Percentiles rank a stretch among this genome's conserved stretches.
These are phyloP conservation scores for Tortrix viridana DNA, from an alignment of 2,888 invertebrate genomes.

Conservation along the genomic window DNA sequence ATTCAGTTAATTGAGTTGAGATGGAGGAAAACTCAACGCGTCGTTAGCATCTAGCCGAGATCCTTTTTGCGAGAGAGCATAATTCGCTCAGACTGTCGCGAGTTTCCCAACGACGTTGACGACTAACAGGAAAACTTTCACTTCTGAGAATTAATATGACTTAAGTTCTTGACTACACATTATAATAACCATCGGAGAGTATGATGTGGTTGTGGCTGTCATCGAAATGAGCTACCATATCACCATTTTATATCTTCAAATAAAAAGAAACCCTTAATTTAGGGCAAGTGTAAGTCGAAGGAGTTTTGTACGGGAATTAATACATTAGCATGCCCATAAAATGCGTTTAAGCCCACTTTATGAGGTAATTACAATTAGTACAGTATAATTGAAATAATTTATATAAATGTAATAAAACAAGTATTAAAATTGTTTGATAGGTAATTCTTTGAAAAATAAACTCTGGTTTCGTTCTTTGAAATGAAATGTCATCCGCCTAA, in stretches of 20 bases:
- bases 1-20: slow-evolving; percentile 28
- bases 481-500: neutral
- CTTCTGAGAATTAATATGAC: slow-evolving; percentile 32
- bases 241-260: slow-evolving; percentile 12
- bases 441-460: neutral
- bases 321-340: slow-evolving; percentile 51
- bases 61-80: slow-evolving; percentile 26
- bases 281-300: slow-evolving; percentile 9
- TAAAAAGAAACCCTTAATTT: slow-evolving; percentile 2
- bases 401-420: slow-evolving; percentile 30
- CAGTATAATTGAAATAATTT: slow-evolving; percentile 50
- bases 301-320: slow-evolving; percentile 11
- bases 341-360: slow-evolving; percentile 53
- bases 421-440: slow-evolving; percentile 5
- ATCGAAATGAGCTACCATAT: slow-evolving; percentile 1
- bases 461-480: neutral
- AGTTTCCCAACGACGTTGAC: slow-evolving; percentile 32
- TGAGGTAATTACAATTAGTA: slow-evolving; percentile 56
- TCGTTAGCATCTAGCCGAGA: slow-evolving; percentile 22
- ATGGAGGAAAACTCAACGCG: slow-evolving; percentile 32
- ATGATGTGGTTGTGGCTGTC: slow-evolving; percentile 10
- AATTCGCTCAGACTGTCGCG: slow-evolving; percentile 23
- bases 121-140: slow-evolving; percentile 36
- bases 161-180: slow-evolving; percentile 13
- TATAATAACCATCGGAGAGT: slow-evolving; percentile 20